Base-by-base conservation (phyloP, 2,797 vertebrate genomes). In the Darevskia mixta region DNA sequence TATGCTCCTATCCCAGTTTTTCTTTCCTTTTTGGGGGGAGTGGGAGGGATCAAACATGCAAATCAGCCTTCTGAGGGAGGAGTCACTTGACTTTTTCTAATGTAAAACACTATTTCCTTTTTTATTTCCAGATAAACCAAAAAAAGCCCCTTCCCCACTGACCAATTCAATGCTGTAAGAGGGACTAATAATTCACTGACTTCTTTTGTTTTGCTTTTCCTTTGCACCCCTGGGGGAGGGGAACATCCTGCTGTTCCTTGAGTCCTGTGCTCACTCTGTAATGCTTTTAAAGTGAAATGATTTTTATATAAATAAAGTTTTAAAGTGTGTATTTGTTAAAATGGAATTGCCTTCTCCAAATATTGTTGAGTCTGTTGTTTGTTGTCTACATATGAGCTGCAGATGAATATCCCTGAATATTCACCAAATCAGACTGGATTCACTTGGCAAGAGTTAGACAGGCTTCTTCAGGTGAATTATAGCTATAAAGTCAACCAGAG, bases 231-330 rank as follows among this genome's bases (percentile, higher is more conserved):
- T n/a, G 87, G 86, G 84, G 85, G 0, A 13, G 82, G 89, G 88
- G 90, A 87, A 79, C 27, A 2, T 41, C 69, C 81, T 73, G 87
- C 90, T 1, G 73, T 95, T 94, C 94, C 91, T 94, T 91, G 94
- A 96, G 95, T 96, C 91, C 92, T 93, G 91, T 88, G 92, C 94
- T 93, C 92, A 95, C 90, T 97, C 96, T 96, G 94, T 97, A 97
- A 97, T 86, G 96, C 97, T 97, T 97, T 97, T 97, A 92, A 97
- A 97, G 96, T 95, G 92, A 96, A 96, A 94, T 97, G 96, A 96
- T 95, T 97, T 97, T 97, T 97, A 97, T 97, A 97, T 97, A 97
- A 97, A 97, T 97, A 97, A 97, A 97, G 95, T 96, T 97, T 97
- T 97, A 97, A 97, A 97, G 96, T 96, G 97, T 96, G 96, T 90